Conservation (phyloP, 2,797 vertebrate species). For the Allobates femoralis region DNA sequence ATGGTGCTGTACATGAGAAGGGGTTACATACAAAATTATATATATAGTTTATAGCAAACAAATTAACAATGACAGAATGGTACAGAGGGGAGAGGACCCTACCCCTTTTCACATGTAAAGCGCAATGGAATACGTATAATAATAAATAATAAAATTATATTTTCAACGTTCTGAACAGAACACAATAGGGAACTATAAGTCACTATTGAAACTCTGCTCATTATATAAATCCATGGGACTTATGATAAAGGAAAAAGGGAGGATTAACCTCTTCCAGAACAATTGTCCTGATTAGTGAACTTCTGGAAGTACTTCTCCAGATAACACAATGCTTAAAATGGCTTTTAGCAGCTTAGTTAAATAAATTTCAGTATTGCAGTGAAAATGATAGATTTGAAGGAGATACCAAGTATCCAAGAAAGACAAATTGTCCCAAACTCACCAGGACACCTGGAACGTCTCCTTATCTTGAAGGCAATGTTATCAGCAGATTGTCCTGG, state of each 20-base stretch:
- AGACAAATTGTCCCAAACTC: constrained; percentile 75
- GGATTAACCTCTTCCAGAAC: constrained; percentile 35
- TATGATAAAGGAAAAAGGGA: not conserved
- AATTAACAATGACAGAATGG: too few relatives aligned
- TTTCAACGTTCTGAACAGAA: too few relatives aligned
- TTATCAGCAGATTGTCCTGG: constrained; percentile 73
- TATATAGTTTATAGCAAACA: too few relatives aligned
- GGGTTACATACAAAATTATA: too few relatives aligned
- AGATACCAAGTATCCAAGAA: constrained; percentile 71
- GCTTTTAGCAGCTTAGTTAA: constrained; percentile 66
- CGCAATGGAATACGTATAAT: too few relatives aligned
- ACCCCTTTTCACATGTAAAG: too few relatives aligned
- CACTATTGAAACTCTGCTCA: not conserved
- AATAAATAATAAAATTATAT: too few relatives aligned
- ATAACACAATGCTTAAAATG: constrained; percentile 49
- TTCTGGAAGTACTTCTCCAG: constrained; percentile 52
- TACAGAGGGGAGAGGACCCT: too few relatives aligned
- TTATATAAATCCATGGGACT: not conserved
- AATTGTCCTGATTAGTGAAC: constrained; percentile 35
- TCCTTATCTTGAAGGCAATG: constrained; percentile 74
- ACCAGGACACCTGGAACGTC: constrained; percentile 78
- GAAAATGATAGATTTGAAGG: constrained; percentile 65
- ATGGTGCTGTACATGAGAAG: too few relatives aligned
- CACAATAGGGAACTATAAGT: not conserved
- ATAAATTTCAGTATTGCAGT: constrained; percentile 66